phyloP scores from a whole-genome alignment of 30 jellyfish, hydroid and myxozoan species.

The Cassiopea andromeda region DNA sequence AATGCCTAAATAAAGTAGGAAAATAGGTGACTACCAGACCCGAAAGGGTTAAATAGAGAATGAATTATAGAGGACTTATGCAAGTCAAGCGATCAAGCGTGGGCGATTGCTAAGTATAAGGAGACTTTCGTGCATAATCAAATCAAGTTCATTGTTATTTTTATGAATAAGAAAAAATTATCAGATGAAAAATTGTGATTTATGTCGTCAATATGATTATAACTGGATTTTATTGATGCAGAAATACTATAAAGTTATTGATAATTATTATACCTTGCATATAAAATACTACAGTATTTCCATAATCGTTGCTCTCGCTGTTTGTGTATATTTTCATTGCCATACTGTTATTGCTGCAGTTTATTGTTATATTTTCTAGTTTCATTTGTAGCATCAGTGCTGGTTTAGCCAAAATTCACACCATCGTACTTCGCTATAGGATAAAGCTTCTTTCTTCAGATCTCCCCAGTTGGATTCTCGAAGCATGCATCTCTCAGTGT shows the following conservation, averaged over 20 bases:
- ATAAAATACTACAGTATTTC: not conserved
- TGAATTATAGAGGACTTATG: no score
- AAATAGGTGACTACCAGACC: no score
- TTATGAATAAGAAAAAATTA: no score
- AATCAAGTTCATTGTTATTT: no score
- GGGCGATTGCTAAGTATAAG: no score
- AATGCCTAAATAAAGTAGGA: no score
- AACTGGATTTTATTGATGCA: not conserved
- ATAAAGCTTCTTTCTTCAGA: not conserved
- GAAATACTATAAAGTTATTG: no score
- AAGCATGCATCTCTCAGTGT: not conserved
- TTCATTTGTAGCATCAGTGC: not conserved
- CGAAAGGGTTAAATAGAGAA: no score
- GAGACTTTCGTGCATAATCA: no score
- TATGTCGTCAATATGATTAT: no score
- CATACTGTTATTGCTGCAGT: not conserved
- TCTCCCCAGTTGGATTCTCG: not conserved
- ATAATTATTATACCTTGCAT: not conserved
- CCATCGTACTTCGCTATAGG: not conserved
- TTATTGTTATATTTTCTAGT: not conserved
- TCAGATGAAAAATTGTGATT: no score
- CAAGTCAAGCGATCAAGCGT: no score
- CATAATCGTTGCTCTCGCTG: not conserved
- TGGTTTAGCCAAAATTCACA: not conserved
- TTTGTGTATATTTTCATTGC: not conserved